These are phyloP conservation scores for Marisa cornuarietis DNA, from an alignment of 1,140 invertebrate species.

Conservation along the genomic window DNA sequence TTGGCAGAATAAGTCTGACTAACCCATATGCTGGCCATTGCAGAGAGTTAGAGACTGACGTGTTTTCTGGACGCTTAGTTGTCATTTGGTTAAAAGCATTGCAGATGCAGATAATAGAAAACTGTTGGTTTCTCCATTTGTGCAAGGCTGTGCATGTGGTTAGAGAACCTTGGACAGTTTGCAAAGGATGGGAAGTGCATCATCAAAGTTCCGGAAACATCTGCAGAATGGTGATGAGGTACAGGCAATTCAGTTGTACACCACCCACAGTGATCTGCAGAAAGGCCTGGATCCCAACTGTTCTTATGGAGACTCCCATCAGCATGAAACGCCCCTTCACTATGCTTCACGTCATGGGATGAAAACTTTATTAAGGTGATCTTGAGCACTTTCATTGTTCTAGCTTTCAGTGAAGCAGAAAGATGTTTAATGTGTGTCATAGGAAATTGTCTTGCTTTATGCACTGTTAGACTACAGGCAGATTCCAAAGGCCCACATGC, in stretches of 20 bases:
- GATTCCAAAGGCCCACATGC: not conserved
- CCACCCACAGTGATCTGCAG: constrained; percentile 73
- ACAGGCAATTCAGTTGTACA: constrained; percentile 75
- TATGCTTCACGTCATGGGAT: constrained; percentile 76
- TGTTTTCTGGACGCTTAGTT: no score
- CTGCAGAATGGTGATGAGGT: constrained; percentile 79
- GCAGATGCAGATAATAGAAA: no score
- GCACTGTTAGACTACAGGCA: no score
- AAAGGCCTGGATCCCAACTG: constrained; percentile 77
- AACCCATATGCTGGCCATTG: no score
- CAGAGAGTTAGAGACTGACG: no score
- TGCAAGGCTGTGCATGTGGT: no score
- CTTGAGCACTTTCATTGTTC: not conserved
- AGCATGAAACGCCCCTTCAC: constrained; percentile 77
- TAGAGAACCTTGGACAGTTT: not conserved
- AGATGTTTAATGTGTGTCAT: no score
- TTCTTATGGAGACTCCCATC: constrained; percentile 76
- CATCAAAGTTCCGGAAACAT: constrained; percentile 78
- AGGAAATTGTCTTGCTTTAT: no score
- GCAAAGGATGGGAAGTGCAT: constrained; percentile 73
- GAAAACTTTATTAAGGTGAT: constrained; percentile 73
- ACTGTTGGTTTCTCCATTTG: no score
- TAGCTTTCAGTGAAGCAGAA: no score
- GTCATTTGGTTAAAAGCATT: no score
- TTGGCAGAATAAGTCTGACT: no score